A percentile compares a stretch with the other conserved stretches of the same genome.
These are phyloP conservation scores for Baronia brevicornis DNA, from an alignment of 2,888 invertebrate genomes.

Conservation along the genomic window DNA sequence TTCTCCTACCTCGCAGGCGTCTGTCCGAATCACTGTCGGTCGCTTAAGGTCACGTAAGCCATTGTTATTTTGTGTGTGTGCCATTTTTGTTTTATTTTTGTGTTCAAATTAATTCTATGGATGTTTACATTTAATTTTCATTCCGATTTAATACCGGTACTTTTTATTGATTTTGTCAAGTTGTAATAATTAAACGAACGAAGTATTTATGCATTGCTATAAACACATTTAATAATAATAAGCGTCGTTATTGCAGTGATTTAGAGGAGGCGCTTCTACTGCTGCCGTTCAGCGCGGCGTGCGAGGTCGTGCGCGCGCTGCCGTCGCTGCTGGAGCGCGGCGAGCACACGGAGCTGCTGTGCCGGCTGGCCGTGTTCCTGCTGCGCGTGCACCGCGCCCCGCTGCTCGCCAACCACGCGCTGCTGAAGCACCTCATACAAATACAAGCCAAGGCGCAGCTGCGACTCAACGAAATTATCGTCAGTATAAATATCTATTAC, in stretches of 20 bases:
- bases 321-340: conserved; percentile 80
- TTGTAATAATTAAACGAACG: too few species aligned
- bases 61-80: too few species aligned
- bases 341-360: conserved; percentile 84
- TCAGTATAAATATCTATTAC: conserved; percentile 42
- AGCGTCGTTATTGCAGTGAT: conserved; percentile 78
- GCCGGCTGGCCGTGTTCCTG: conserved; percentile 85
- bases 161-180: too few species aligned
- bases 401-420: conserved; percentile 81
- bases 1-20: too few species aligned
- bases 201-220: too few species aligned
- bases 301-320: conserved; percentile 84
- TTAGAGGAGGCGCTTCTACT: conserved; percentile 92
- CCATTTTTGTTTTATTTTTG: too few species aligned
- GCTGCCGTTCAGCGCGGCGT: conserved; percentile 88
- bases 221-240: conserved; percentile 3
- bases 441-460: conserved; percentile 76
- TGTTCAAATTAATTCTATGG: too few species aligned
- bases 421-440: conserved; percentile 79
- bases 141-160: too few species aligned
- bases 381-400: conserved; percentile 86
- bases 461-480: conserved; percentile 77
- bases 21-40: too few species aligned
- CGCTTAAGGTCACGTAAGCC: too few species aligned
- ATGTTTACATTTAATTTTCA: too few species aligned